These are phyloP conservation scores for Maniola hyperantus DNA, from an alignment of 2,888 invertebrate genomes.

Conservation along the genomic window DNA sequence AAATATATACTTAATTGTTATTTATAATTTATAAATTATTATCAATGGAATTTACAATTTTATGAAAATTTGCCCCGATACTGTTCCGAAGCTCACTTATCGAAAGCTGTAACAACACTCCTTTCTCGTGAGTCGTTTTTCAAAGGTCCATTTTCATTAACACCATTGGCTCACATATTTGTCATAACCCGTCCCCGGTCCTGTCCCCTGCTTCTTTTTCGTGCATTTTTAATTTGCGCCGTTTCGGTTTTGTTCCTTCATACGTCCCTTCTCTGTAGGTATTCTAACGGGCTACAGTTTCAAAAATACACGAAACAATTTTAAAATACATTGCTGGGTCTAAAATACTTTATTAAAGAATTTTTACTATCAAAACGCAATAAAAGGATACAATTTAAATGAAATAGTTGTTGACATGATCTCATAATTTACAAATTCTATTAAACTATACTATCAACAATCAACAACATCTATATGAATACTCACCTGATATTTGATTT, in stretches of 20 bases:
- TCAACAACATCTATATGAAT: not conserved
- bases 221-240: conserved; percentile 77
- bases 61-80: not conserved
- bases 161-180: conserved; percentile 81
- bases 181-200: conserved; percentile 75
- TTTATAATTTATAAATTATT: no score
- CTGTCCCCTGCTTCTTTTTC: conserved; percentile 65
- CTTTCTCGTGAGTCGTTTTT: conserved; percentile 51
- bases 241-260: conserved; percentile 72
- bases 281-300: conserved; percentile 9
- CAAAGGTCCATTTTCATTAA: conserved; percentile 79
- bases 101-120: conserved; percentile 49
- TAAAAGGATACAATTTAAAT: not conserved
- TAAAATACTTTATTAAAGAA: not conserved
- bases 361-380: not conserved
- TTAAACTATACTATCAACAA: no score
- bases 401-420: no score
- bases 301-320: conserved; percentile 1
- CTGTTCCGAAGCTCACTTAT: not conserved
- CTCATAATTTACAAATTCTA: no score
- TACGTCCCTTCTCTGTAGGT: conserved; percentile 48
- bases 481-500: not conserved
- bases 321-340: not conserved
- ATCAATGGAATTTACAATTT: not conserved
- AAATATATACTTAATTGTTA: no score